phyloP scores from a whole-genome alignment of 2,797 vertebrate species.

The Syncerus caffer region DNA sequence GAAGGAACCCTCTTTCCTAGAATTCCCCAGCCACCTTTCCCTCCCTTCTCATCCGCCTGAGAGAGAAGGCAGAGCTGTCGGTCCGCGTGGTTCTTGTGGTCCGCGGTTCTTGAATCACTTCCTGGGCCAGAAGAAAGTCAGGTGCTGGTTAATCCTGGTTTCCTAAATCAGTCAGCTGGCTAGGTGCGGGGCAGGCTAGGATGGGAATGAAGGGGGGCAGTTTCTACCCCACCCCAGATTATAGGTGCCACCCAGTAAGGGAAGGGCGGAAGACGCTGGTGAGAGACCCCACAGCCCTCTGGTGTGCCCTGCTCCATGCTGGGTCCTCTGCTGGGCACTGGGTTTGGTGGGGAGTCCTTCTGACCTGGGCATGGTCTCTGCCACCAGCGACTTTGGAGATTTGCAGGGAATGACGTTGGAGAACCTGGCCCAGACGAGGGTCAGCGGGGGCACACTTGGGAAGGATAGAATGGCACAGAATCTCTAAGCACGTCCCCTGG shows the following conservation, averaged over 20 bases:
- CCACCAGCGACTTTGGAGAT: not conserved
- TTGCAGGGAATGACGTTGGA: no score
- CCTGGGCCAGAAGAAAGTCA: not conserved
- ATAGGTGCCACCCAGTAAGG: accelerated
- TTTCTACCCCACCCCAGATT: accelerated
- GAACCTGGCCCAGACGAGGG: accelerated
- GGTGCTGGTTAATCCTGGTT: not conserved
- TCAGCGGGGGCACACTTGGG: accelerated
- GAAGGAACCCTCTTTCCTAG: not conserved
- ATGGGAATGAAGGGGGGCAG: accelerated
- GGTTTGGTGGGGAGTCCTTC: not conserved
- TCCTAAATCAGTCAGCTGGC: not conserved
- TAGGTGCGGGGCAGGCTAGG: not conserved
- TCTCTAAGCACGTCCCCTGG: accelerated
- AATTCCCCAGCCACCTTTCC: not conserved
- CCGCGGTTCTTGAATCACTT: not conserved
- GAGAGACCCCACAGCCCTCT: accelerated
- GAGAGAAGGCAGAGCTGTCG: not conserved
- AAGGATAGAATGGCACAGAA: accelerated
- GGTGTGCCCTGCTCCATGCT: accelerated
- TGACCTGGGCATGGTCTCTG: not conserved
- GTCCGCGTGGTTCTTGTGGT: no score
- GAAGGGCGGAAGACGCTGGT: accelerated
- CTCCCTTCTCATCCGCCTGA: not conserved
- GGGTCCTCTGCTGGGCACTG: not conserved